Conservation (phyloP, 2,113 vertebrate species). For the Macaca nemestrina region DNA sequence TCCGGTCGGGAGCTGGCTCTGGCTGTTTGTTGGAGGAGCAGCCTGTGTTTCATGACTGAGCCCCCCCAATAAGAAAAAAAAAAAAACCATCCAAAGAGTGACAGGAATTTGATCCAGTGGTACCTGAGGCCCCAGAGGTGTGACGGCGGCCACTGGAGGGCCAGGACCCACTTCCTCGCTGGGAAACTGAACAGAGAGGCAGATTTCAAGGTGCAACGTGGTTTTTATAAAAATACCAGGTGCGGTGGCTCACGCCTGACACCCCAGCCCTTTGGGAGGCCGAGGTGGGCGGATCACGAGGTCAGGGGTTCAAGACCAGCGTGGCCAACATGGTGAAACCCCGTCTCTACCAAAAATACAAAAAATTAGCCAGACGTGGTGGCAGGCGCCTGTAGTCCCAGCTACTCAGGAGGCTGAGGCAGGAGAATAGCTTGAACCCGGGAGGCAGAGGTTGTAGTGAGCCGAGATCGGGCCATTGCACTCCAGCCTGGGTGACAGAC, state of each 20-base stretch:
- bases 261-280: too few species aligned
- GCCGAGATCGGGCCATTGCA: rapidly evolving
- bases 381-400: rapidly evolving
- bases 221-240: neutral
- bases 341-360: too few species aligned
- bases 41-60: neutral
- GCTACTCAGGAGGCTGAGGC: too few species aligned
- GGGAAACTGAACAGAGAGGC: rapidly evolving
- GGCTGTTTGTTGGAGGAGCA: too few species aligned
- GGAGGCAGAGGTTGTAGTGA: rapidly evolving
- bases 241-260: too few species aligned
- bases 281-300: rapidly evolving
- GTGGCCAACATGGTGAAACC: too few species aligned
- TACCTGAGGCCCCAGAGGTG: rapidly evolving
- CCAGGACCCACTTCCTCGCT: neutral
- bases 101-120: neutral
- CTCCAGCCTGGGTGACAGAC: rapidly evolving
- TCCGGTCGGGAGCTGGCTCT: too few species aligned
- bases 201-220: rapidly evolving
- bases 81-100: rapidly evolving
- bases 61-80: rapidly evolving
- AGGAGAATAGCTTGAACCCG: rapidly evolving
- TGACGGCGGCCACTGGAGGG: rapidly evolving
- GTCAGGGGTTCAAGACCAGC: rapidly evolving
- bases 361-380: rapidly evolving